These are phyloP conservation scores for Phainopepla nitens DNA, from an alignment of 2,113 vertebrate species.

Conservation along the genomic window DNA sequence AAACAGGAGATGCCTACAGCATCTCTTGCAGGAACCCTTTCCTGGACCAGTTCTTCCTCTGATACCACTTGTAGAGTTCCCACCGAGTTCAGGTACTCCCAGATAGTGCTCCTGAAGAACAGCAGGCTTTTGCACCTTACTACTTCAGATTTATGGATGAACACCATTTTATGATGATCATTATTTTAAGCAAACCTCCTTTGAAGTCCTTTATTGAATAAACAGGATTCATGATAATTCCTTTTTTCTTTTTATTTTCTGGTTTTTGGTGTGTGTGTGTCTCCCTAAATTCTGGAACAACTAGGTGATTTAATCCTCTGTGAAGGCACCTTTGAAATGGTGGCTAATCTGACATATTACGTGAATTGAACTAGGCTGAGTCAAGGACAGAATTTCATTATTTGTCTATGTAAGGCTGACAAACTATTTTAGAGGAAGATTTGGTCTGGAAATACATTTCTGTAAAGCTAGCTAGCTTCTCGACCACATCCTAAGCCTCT, in stretches of 20 bases:
- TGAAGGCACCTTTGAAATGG: neutral
- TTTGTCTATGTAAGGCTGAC: conserved; percentile 12
- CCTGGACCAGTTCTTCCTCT: neutral
- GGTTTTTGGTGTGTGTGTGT: neutral
- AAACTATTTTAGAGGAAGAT: conserved; percentile 16
- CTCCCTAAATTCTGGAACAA: neutral
- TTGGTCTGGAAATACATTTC: conserved; percentile 9
- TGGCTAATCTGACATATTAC: conserved; percentile 33
- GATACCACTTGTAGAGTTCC: neutral
- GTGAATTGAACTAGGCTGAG: conserved; percentile 42
- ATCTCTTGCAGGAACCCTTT: neutral
- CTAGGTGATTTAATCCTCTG: conserved; percentile 1
- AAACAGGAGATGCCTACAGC: neutral
- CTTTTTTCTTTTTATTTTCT: neutral
- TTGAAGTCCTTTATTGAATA: neutral
- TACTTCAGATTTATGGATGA: neutral
- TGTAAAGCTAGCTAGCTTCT: neutral
- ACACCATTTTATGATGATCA: neutral
- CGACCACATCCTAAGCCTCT: neutral
- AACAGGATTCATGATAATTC: neutral
- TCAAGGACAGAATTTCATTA: conserved; percentile 46
- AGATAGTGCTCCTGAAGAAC: neutral
- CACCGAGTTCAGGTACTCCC: neutral
- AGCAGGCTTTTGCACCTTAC: neutral
- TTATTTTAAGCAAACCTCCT: neutral